Evolutionary conservation across 92 coral and sea anemone genomes (phyloP), one percentile per base, ranked within the genome.

Genomic region (Porites evermanni): DNA sequence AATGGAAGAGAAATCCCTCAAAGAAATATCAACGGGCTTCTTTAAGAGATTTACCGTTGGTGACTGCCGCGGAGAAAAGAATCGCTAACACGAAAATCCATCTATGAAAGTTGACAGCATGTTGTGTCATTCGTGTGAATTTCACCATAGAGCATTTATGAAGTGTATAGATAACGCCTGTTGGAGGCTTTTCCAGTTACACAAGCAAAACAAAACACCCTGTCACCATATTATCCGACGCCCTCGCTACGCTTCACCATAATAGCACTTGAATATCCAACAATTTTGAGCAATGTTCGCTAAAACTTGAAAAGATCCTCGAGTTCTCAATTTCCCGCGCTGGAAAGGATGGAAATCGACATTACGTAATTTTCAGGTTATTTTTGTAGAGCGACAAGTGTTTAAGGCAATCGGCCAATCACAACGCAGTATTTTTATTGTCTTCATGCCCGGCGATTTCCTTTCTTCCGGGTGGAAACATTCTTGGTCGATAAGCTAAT

Each of bases 311-410:
- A 68, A 54, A 58, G 80, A 23, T 74, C 63, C 71, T 71, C 86
- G 70, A 26, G 18, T 59, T 38, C 87, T 64, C 70, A 38, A 44
- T 79, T 92, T 92, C 94, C 94, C 94, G 92, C 92, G 92, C 86
- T 75, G 38, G 90, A 54, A 60, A 56, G 64, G 79, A 72, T 70
- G 67, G 70, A 16, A 75, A 67, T 17, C 38, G 64, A 53, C 86
- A 89, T 92, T 89, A 92, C 95, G 91, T 92, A 86, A 92, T 58
- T 65, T 76, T 69, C 80, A 60, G 68, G 82, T 81, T 89, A 92
- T 92, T 73, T 73, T 83, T 73, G 67, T 24, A 74, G 47, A 80
- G 70, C 80, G 79, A 73, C 91, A 79, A 79, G 79, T 89, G 83
- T 78, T 75, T 80, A 24, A 11, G 19, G 52, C 77, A 75, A 76